Evolutionary conservation across 1,140 invertebrate species (phyloP), one percentile per base, ranked within the genome.

Genomic region (Conus ventricosus): DNA sequence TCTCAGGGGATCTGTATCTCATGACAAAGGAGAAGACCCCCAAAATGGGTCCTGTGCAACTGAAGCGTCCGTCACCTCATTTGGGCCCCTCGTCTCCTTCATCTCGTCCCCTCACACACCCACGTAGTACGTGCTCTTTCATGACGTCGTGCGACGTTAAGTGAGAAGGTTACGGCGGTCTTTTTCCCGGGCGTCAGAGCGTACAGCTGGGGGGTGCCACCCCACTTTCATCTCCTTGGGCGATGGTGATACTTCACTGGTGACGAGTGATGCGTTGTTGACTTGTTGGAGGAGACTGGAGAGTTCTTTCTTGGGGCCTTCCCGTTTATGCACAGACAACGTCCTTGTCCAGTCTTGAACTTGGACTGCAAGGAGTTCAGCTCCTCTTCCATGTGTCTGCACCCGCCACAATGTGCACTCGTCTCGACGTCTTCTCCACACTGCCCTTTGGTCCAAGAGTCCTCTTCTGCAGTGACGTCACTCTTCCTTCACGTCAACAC

Each of bases 1-100:
- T 25, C n/a, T 0, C 20, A 23, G 23, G 53, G 6, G n/a, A 25
- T 57, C 80, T 15, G 17, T 3, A 81, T 81, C 53, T 10, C 1
- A 83, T 54, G 81, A 57, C 81, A 83, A 54, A 83, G 8, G 53
- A 83, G 20, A 55, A 83, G 15, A 83, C 81, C 53, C 57, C 81
- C 7, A 25, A 3, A 20, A 57, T 53, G 81, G 51, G 23, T 83
- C 81, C 13, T 53, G 23, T 83, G 25, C 51, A 25, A 55, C 81
- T 57, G 81, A 83, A 83, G 5, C n/a, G 81, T 55, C 17, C 23
- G 51, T 51, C 51, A 83, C 10, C 3, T 81, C 78, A 81, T 60
- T 4, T 11, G 57, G 4, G n/a, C n/a, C n/a, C 57, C 57, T 15
- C 8, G 57, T 60, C 15, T 15, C 15, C n/a, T n/a, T n/a, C 67